Evolutionary conservation across 1,140 invertebrate species (phyloP).

Genomic region (Neodiprion pinetum): DNA sequence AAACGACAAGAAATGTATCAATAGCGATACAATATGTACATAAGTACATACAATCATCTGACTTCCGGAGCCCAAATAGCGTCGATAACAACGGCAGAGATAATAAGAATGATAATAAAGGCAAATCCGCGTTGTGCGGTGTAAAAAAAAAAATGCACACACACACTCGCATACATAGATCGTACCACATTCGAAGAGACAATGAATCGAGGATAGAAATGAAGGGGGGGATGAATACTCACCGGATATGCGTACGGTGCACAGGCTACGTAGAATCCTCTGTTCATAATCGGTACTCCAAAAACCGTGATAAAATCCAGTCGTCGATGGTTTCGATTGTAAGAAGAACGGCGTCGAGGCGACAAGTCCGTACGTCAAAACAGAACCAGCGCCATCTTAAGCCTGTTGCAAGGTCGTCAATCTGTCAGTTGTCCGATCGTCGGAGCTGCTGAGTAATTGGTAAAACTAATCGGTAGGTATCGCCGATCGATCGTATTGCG

Average conservation of each 20-base stretch:
- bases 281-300: constrained; percentile 51
- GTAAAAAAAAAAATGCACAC: background rate
- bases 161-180: background rate
- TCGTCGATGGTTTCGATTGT: constrained; percentile 27
- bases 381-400: constrained; percentile 54
- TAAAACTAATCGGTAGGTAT: constrained; percentile 36
- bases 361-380: constrained; percentile 51
- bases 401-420: constrained; percentile 37
- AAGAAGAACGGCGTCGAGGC: constrained; percentile 6
- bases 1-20: too few relatives aligned
- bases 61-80: too few relatives aligned
- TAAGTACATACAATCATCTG: too few relatives aligned
- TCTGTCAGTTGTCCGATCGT: constrained; percentile 47
- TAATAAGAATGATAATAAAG: background rate
- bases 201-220: background rate
- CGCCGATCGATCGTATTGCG: background rate
- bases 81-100: too few relatives aligned
- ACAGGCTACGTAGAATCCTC: constrained; percentile 57
- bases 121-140: background rate
- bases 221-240: constrained; percentile 24
- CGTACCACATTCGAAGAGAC: background rate
- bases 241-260: constrained; percentile 57
- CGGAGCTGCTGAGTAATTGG: too few relatives aligned
- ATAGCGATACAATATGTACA: too few relatives aligned
- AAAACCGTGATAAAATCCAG: constrained; percentile 41